These are phyloP conservation scores for Orthosia gothica DNA, from an alignment of 2,888 invertebrate species.

Conservation along the genomic window DNA sequence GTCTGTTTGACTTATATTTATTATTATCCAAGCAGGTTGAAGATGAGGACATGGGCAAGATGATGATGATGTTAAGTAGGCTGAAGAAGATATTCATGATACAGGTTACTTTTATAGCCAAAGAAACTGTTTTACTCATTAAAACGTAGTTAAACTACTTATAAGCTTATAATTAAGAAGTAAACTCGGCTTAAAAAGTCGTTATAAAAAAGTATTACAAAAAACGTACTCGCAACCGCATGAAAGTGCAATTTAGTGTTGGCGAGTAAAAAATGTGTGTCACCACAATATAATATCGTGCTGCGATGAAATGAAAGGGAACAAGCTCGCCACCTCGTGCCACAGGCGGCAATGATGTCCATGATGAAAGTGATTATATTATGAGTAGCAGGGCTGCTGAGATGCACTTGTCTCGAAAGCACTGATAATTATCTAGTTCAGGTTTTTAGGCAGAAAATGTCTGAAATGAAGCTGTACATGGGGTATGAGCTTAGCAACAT, in stretches of 20 bases:
- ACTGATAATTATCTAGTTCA: too few species aligned
- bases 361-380: slow-evolving; percentile 30
- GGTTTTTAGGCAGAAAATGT: too few species aligned
- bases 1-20: neutral
- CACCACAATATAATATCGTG: slow-evolving; percentile 47
- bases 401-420: neutral
- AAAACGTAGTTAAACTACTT: neutral
- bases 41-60: neutral
- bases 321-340: slow-evolving; percentile 2
- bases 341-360: slow-evolving; percentile 4
- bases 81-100: neutral
- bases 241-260: slow-evolving; percentile 62
- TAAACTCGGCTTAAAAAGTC: neutral
- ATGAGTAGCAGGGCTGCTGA: neutral
- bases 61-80: neutral
- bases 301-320: slow-evolving; percentile 57
- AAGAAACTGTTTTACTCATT: neutral
- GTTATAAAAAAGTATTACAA: slow-evolving; percentile 19
- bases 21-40: neutral
- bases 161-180: neutral
- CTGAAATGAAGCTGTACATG: too few species aligned
- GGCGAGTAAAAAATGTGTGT: slow-evolving; percentile 56
- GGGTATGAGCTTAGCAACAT: too few species aligned
- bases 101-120: neutral
- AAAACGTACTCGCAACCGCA: slow-evolving; percentile 7